Evolutionary conservation across 2,888 invertebrate genomes (phyloP), one percentile per base, ranked within the genome.

Genomic region (Parelbella ahira): DNA sequence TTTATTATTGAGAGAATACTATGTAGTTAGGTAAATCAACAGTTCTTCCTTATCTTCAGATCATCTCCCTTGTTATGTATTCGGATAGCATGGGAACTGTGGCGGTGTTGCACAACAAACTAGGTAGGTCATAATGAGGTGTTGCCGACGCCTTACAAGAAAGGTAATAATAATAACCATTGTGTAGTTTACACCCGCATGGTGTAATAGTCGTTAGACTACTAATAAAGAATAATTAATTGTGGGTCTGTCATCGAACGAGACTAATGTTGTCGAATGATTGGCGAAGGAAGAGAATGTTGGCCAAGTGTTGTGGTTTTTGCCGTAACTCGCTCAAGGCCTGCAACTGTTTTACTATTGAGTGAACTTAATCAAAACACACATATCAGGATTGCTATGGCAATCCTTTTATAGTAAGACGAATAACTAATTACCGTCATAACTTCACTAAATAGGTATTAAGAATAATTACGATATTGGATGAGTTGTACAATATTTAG

Each of bases 51-150:
- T 80, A 81, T 84, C 81, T 66, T 13, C 54, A 48, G 50, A 58
- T 62, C 63, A 81, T 81, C 76, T 58, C 55, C 58, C 72, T 76
- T 67, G 77, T 82, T 81, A 79, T 80, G 75, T 64, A 67, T 77
- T 75, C 77, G 60, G 69, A 65, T 71, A 49, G 66, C 74, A 65
- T 84, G 84, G 68, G 83, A 84, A 84, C 71, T 71, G 74, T 76
- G 70, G 64, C 78, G 56, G 42, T 37, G 8, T 83, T 82, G 60
- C 74, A 69, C 68, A 81, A 81, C 41, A n/a, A 1, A 19, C n/a
- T 36, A 3, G 11, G 33, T 41, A 27, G 41, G 27, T 33, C 41
- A 23, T 8, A 47, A 44, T 44, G 33, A 48, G 43, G 42, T 43
- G 37, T 37, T 45, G 44, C 43, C 47, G 46, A 43, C 32, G 13